Base-by-base conservation (phyloP, 53 echinoderm and acorn worm genomes). In the Holothuria scabra region DNA sequence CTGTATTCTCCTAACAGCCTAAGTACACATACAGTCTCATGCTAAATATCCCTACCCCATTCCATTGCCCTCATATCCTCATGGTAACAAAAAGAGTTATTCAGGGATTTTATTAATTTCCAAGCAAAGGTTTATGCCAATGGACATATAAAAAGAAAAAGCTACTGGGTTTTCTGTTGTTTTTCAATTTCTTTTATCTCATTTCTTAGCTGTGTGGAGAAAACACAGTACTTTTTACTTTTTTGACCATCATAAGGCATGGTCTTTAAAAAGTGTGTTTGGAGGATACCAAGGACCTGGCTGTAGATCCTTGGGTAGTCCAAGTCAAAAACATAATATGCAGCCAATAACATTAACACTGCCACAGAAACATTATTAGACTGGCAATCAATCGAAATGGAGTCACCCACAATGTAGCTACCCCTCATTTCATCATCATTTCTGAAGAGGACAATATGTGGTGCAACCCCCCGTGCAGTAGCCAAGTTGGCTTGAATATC, bases 311-410 rank as follows among this genome's bases (percentile, higher is more conserved):
- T 85, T 19, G 71, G 85, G 60, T 85, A 85, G 11, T 85, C 85
- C 33, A 85, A 72, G 58, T 85, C 61, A 46, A 85, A 85, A 21
- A 74, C 85, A 37, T 84, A 84, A 56, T 84, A 69, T 59, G 72
- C 70, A 58, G 70, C 84, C 28, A 71, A 30, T 35, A 84, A 70
- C 60, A 74, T 74, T 31, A 72, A 23, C 57, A 85, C 38, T 59
- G 85, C 85, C 25, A n/a, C 56, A 38, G 60, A 34, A 23, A 84
- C 67, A 49, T 58, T 85, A 14, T 56, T 72, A 20, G 37, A 58
- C 21, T 85, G 30, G 74, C 85, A 85, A 32, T 59, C 33, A 23
- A 85, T 85, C 38, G 58, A 59, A 1, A 85, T 60, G 12, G 72
- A 60, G 38, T 85, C 63, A 12, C 71, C 85, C 56, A 85, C 74